phyloP scores from a whole-genome alignment of 1,140 invertebrate species.

The Trichonephila clavata region DNA sequence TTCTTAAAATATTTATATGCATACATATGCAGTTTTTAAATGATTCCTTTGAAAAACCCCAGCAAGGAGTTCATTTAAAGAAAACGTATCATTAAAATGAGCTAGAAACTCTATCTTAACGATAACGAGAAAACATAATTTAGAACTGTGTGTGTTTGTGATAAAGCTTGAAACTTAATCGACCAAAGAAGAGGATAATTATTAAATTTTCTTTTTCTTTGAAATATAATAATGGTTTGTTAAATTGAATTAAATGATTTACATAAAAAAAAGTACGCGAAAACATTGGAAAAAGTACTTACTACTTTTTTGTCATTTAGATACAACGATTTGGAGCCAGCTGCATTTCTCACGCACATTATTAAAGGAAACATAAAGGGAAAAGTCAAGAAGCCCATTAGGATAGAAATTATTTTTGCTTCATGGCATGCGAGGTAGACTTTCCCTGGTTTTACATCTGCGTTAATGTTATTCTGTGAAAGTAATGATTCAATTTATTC shows the following conservation, averaged over 20 bases:
- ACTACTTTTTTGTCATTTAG: neutral
- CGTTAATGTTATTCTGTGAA: neutral
- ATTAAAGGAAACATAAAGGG: neutral
- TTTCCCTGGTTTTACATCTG: neutral
- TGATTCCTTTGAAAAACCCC: neutral
- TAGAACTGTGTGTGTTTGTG: neutral
- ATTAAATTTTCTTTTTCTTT: neutral
- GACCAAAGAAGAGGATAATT: neutral
- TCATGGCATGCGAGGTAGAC: neutral
- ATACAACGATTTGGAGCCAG: neutral
- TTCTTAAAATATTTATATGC: no score
- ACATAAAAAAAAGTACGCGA: no score
- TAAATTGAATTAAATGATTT: constrained; percentile 20
- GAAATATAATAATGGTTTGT: neutral
- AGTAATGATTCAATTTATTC: neutral
- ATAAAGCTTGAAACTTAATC: neutral
- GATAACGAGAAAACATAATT: neutral
- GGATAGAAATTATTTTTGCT: neutral
- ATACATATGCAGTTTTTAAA: neutral
- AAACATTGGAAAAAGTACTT: neutral
- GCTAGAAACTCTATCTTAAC: neutral
- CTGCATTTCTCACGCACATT: neutral
- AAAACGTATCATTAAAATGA: neutral
- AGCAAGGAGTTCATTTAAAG: neutral
- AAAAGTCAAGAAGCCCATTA: constrained; percentile 22